Evolutionary conservation across 2,113 vertebrate genomes (phyloP).

Genomic region (Scalopus aquaticus): DNA sequence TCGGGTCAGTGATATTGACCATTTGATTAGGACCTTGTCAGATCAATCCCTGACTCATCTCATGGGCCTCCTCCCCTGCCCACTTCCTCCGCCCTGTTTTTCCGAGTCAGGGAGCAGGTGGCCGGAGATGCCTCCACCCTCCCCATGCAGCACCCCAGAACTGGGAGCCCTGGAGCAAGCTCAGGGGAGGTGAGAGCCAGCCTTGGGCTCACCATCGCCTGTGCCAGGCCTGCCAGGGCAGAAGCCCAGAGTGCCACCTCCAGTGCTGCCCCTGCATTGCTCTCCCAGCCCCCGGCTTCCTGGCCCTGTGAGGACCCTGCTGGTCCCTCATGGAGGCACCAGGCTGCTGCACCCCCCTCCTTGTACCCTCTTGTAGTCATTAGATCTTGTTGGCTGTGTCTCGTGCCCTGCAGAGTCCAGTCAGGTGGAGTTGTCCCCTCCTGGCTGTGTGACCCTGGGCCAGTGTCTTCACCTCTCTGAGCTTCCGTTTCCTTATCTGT

Average conservation of each 20-base stretch:
- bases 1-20: slow-evolving; percentile 85
- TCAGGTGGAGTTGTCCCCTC: neutral
- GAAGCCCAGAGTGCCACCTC: neutral
- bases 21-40: slow-evolving; percentile 86
- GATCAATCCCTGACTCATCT: slow-evolving; percentile 83
- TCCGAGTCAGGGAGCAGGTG: slow-evolving; percentile 18
- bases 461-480: slow-evolving; percentile 21
- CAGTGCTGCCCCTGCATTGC: neutral
- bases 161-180: neutral
- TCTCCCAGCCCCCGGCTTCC: neutral
- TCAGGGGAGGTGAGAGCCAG: neutral
- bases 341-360: neutral
- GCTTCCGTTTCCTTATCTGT: neutral
- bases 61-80: slow-evolving; percentile 53
- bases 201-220: neutral
- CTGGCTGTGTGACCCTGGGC: slow-evolving; percentile 37
- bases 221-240: neutral
- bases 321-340: neutral
- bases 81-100: neutral
- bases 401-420: neutral
- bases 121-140: neutral
- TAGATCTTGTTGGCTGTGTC: neutral
- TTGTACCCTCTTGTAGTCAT: neutral
- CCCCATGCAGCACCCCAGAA: neutral
- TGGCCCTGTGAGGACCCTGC: neutral